Conservation (phyloP, 1,140 invertebrate species). For the Heliconius nattereri region DNA sequence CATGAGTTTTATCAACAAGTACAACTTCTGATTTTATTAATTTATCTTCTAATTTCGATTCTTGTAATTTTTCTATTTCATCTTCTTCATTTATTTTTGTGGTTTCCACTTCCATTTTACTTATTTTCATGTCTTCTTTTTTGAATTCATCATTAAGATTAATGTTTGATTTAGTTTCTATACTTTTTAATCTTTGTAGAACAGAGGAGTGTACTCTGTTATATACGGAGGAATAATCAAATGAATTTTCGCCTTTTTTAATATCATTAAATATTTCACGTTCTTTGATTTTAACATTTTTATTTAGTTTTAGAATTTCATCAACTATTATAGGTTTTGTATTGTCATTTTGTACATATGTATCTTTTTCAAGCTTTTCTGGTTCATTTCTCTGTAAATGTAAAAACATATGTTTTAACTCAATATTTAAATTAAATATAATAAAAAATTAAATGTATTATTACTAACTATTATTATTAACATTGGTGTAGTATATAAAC, state of each 20-base stretch:
- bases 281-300: neutral
- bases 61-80: neutral
- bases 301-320: conserved; percentile 40
- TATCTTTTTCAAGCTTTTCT: neutral
- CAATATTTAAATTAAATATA: neutral
- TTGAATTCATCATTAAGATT: neutral
- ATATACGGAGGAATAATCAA: conserved; percentile 6
- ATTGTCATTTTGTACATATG: neutral
- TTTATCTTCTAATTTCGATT: neutral
- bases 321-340: conserved; percentile 42
- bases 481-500: too few species aligned
- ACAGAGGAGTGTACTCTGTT: conserved; percentile 23
- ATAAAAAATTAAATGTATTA: too few species aligned
- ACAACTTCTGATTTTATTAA: neutral
- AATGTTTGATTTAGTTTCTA: conserved; percentile 23
- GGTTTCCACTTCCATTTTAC: neutral
- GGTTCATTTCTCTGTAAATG: conserved; percentile 5
- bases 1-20: neutral
- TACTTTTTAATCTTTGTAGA: conserved; percentile 1
- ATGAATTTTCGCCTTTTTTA: neutral
- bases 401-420: neutral
- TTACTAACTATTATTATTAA: too few species aligned
- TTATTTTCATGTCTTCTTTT: neutral
- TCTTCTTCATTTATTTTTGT: neutral
- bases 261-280: neutral